Conservation (phyloP, 1,140 invertebrate species). For the Pseudobourletiella spinata region DNA sequence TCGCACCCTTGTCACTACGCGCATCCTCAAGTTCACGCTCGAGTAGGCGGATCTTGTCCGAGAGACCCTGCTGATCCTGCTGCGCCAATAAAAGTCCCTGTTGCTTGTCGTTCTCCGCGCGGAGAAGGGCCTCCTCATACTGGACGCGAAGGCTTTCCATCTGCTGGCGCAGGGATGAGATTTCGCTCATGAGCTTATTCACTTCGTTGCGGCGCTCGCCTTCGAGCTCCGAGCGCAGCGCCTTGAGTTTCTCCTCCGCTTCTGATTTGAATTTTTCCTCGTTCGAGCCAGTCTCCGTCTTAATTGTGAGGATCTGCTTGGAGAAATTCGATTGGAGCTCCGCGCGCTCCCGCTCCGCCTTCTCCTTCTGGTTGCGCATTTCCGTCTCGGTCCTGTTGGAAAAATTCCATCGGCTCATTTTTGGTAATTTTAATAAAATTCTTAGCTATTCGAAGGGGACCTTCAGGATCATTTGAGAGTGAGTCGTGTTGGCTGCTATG, state of each 20-base stretch:
- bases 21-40: constrained; percentile 54
- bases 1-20: constrained; percentile 32
- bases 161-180: constrained; percentile 61
- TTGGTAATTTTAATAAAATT: too few relatives aligned
- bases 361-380: constrained; percentile 26
- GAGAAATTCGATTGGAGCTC: constrained; percentile 26
- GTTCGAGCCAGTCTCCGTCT: constrained; percentile 3
- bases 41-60: constrained; percentile 60
- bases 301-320: constrained; percentile 18
- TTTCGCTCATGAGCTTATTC: constrained; percentile 57
- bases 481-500: too few relatives aligned
- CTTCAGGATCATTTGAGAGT: too few relatives aligned
- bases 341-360: constrained; percentile 26
- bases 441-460: too few relatives aligned
- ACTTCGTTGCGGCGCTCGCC: constrained; percentile 67
- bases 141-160: constrained; percentile 69
- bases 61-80: constrained; percentile 71
- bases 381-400: constrained; percentile 27
- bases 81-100: constrained; percentile 77
- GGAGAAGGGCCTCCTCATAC: constrained; percentile 68
- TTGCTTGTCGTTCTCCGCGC: constrained; percentile 80
- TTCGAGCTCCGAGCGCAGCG: constrained; percentile 44
- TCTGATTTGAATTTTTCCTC: constrained; percentile 30
- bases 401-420: too few relatives aligned
- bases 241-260: constrained; percentile 29